Evolutionary conservation across 1,140 invertebrate species (phyloP).

Genomic region (Lethrus apterus): DNA sequence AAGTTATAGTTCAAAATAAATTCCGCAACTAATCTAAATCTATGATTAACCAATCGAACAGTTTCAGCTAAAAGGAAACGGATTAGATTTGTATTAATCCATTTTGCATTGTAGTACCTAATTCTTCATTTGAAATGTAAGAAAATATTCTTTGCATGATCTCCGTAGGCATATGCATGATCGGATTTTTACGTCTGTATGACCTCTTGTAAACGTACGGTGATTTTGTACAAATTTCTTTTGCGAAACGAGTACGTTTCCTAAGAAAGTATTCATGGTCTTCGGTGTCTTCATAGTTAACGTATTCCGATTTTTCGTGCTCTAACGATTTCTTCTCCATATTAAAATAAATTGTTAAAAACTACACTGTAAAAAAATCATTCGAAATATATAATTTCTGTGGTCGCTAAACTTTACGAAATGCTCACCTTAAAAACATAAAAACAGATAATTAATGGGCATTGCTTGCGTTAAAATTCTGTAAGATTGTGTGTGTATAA

Average conservation of each 20-base stretch:
- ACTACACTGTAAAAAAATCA: no score
- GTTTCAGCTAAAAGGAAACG: slow-evolving; percentile 8
- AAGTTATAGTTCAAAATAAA: slow-evolving; percentile 26
- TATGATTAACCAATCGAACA: slow-evolving; percentile 29
- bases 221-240: not conserved
- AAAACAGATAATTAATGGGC: no score
- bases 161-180: slow-evolving; percentile 29
- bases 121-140: slow-evolving; percentile 28
- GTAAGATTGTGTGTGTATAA: no score
- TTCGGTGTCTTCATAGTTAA: not conserved
- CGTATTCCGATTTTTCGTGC: slow-evolving; percentile 1
- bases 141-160: slow-evolving; percentile 27
- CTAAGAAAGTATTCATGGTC: not conserved
- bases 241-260: not conserved
- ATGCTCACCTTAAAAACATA: no score
- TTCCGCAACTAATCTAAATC: slow-evolving; percentile 28
- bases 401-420: no score
- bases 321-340: not conserved
- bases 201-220: slow-evolving; percentile 6
- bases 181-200: slow-evolving; percentile 25
- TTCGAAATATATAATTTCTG: no score
- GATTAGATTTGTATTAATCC: not conserved
- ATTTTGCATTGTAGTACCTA: slow-evolving; percentile 14
- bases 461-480: no score
- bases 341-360: no score